These are phyloP conservation scores for Spodoptera frugiperda DNA, from an alignment of 1,140 invertebrate species.

Conservation along the genomic window DNA sequence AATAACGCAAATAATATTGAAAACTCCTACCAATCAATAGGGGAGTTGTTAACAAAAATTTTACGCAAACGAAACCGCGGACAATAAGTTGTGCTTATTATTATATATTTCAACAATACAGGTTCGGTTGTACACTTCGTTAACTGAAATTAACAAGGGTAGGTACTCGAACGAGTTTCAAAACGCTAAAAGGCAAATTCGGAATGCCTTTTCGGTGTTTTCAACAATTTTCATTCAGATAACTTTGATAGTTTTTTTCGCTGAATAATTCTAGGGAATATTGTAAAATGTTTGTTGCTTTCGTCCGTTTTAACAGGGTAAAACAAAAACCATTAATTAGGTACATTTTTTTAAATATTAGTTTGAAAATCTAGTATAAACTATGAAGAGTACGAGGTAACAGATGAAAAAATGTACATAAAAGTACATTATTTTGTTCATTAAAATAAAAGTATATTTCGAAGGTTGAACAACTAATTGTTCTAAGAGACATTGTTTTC, in stretches of 20 bases:
- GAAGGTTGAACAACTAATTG: too few relatives aligned
- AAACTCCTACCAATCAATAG: too few relatives aligned
- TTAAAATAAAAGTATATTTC: too few relatives aligned
- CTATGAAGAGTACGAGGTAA: too few relatives aligned
- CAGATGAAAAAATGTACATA: too few relatives aligned
- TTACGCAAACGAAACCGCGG: neutral
- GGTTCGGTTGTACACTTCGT: slow-evolving; percentile 23
- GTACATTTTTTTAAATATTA: slow-evolving; percentile 12
- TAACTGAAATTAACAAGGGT: slow-evolving; percentile 36
- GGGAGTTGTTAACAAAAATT: neutral
- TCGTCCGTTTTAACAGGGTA: too few relatives aligned
- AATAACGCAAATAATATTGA: too few relatives aligned
- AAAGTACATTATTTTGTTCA: too few relatives aligned
- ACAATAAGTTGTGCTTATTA: neutral
- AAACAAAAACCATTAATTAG: too few relatives aligned
- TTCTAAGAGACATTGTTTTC: too few relatives aligned
- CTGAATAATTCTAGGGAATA: neutral
- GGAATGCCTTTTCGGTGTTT: neutral
- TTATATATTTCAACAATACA: slow-evolving; percentile 1
- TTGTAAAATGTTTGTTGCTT: neutral
- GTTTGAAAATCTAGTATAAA: neutral
- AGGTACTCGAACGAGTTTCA: neutral
- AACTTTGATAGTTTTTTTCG: neutral
- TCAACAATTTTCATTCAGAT: slow-evolving; percentile 3
- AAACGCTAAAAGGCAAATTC: slow-evolving; percentile 9